Conservation (phyloP, 1,140 invertebrate genomes). For the Drosophila elegans region DNA sequence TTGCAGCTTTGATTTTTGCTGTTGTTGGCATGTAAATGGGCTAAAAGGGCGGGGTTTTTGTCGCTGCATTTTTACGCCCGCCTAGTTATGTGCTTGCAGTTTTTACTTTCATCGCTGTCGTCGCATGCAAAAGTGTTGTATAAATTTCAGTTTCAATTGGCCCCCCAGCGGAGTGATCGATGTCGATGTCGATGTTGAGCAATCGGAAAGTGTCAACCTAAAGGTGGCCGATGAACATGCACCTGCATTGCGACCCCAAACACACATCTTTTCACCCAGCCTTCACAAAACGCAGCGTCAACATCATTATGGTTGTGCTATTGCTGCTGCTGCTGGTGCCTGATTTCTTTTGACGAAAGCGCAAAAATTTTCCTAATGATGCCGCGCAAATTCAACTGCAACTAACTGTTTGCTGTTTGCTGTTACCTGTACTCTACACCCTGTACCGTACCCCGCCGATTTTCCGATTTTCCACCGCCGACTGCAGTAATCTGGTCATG, state of each 20-base stretch:
- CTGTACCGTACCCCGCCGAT: slow-evolving; percentile 4
- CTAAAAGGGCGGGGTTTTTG: slow-evolving; percentile 51
- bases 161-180: slow-evolving; percentile 1
- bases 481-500: slow-evolving; percentile 66
- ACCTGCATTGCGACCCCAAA: slow-evolving; percentile 27
- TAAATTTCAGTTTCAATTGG: slow-evolving; percentile 26
- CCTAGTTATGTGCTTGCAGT: slow-evolving; percentile 59
- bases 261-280: slow-evolving; percentile 61
- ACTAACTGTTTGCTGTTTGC: slow-evolving; percentile 45
- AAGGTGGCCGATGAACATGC: background rate
- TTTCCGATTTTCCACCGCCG: slow-evolving; percentile 17
- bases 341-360: slow-evolving; percentile 68
- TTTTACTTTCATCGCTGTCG: slow-evolving; percentile 68
- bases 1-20: slow-evolving; percentile 74
- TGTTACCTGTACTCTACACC: background rate
- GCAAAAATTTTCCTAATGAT: slow-evolving; percentile 78
- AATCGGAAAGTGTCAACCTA: slow-evolving; percentile 1
- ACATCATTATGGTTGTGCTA: slow-evolving; percentile 53
- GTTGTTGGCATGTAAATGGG: slow-evolving; percentile 51
- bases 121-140: slow-evolving; percentile 24
- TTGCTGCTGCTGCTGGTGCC: background rate
- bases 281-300: slow-evolving; percentile 67
- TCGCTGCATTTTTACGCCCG: slow-evolving; percentile 59
- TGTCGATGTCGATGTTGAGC: slow-evolving; percentile 2
- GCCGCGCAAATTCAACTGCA: slow-evolving; percentile 54